Percentiles rank a stretch among this genome's conserved stretches.
These are phyloP conservation scores for Saguinus imperator DNA, from an alignment of 2,113 vertebrate species.

Conservation along the genomic window DNA sequence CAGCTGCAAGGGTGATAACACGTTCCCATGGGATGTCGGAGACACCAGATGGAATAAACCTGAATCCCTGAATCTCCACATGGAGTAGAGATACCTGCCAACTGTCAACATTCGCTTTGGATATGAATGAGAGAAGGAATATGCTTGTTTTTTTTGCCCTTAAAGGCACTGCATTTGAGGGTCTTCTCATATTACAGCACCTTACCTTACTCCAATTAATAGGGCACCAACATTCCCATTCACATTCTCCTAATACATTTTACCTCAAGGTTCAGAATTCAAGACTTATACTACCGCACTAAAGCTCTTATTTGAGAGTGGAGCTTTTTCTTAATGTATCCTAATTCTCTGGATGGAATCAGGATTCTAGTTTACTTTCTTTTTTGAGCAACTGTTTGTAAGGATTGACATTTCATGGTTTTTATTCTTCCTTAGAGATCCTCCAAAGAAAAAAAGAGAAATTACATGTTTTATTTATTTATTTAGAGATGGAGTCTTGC, in stretches of 20 bases:
- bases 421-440: not conserved
- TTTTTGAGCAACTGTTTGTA: not conserved
- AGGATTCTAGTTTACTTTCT: not conserved
- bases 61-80: not conserved
- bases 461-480: not conserved
- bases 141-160: not conserved
- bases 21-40: not conserved
- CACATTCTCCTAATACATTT: not conserved
- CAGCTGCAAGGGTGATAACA: accelerated
- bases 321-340: not conserved
- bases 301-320: not conserved
- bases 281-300: not conserved
- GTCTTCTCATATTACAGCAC: not conserved
- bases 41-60: not conserved
- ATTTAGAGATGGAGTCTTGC: too few species aligned
- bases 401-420: not conserved
- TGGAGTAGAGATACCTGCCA: not conserved
- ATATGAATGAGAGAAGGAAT: not conserved
- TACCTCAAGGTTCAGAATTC: not conserved
- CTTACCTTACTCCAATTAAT: not conserved
- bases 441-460: slow-evolving; percentile 23
- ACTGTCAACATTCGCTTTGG: not conserved
- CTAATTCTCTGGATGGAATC: not conserved
- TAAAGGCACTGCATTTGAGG: not conserved
- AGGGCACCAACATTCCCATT: not conserved